Evolutionary conservation across 2,888 invertebrate genomes (phyloP).

Genomic region (Epistrophella euchroma): DNA sequence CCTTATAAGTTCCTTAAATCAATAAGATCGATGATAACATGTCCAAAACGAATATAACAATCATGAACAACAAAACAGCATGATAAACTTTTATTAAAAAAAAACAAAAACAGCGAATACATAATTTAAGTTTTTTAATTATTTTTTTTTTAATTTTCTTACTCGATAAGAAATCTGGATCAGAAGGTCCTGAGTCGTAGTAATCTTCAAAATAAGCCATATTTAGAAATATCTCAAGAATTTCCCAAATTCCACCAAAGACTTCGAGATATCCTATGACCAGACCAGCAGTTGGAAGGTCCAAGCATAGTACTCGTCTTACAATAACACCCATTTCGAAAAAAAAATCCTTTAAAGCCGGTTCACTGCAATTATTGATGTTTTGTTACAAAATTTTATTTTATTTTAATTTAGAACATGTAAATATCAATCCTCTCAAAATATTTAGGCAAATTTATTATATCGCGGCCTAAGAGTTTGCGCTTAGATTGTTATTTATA

Average conservation of each 20-base stretch:
- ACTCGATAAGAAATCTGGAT: neutral
- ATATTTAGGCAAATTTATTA: too few relatives aligned
- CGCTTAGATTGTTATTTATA: too few relatives aligned
- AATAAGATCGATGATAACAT: neutral
- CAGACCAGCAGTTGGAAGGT: conserved; percentile 14
- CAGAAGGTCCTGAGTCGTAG: neutral
- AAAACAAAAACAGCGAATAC: neutral
- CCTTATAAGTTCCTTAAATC: neutral
- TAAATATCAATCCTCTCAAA: too few relatives aligned
- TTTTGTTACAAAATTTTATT: neutral
- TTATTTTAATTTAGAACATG: too few relatives aligned
- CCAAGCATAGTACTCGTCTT: neutral
- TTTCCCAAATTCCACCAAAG: conserved; percentile 3
- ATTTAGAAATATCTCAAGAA: neutral
- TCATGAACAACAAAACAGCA: neutral
- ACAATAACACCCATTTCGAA: neutral
- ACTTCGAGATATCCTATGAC: conserved; percentile 16
- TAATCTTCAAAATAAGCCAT: conserved; percentile 6
- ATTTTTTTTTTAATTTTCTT: neutral
- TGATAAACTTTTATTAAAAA: neutral
- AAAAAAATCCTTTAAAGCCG: neutral
- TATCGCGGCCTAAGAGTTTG: too few relatives aligned
- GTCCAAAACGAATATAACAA: neutral
- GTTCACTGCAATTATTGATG: neutral
- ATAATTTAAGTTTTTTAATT: neutral